A percentile compares a stretch with the other conserved stretches of the same genome.
Evolutionary conservation across 1,140 invertebrate species (phyloP).

Genomic region (Aporrectodea caliginosa): DNA sequence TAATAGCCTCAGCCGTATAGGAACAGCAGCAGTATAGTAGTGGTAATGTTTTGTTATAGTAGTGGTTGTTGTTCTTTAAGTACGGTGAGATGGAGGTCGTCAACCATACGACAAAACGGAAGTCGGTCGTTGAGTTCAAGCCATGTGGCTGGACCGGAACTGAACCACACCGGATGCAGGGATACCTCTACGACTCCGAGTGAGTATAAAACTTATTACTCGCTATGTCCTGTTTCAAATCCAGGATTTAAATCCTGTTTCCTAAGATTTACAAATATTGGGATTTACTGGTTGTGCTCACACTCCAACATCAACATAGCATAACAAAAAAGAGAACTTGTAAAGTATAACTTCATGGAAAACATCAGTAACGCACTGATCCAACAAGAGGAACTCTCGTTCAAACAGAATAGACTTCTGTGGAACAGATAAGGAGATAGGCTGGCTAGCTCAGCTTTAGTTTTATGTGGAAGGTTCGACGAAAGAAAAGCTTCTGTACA

Average conservation of each 20-base stretch:
- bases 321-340: not conserved
- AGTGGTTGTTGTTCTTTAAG: too few relatives aligned
- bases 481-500: too few relatives aligned
- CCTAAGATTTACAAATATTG: not conserved
- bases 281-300: not conserved
- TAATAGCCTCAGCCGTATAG: too few relatives aligned
- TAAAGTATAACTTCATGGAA: too few relatives aligned
- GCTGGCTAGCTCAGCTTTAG: too few relatives aligned
- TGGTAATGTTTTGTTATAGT: too few relatives aligned
- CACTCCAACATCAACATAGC: not conserved
- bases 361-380: too few relatives aligned
- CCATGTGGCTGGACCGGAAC: slow-evolving; percentile 81
- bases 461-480: too few relatives aligned
- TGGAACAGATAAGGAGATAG: too few relatives aligned
- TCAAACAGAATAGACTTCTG: too few relatives aligned
- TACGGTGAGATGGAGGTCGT: slow-evolving; percentile 83
- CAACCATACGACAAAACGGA: slow-evolving; percentile 71
- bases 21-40: too few relatives aligned
- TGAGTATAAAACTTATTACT: slow-evolving; percentile 48
- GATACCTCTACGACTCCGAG: slow-evolving; percentile 78
- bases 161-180: slow-evolving; percentile 85
- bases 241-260: not conserved
- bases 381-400: too few relatives aligned
- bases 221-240: not conserved
- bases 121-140: slow-evolving; percentile 79